phyloP scores from a whole-genome alignment of 2,113 vertebrate genomes.

The Halichoerus grypus region DNA sequence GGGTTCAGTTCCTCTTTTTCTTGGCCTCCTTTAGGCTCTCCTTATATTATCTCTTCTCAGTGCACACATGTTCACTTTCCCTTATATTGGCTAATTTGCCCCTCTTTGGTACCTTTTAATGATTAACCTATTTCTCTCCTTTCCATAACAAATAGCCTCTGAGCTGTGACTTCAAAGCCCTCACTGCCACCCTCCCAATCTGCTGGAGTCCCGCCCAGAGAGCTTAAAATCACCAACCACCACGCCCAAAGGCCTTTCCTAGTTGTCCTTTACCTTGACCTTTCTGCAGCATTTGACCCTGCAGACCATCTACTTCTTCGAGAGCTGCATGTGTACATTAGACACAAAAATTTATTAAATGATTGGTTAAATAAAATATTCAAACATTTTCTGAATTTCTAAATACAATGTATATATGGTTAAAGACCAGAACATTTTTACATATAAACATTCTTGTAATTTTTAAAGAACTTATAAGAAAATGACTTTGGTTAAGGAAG shows the following conservation, averaged over 20 bases:
- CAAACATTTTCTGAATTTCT: background rate
- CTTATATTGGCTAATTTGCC: background rate
- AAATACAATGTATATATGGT: background rate
- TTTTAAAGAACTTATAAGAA: slow-evolving; percentile 46
- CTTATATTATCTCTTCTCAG: background rate
- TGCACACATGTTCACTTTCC: background rate
- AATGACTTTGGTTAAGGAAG: slow-evolving; percentile 24
- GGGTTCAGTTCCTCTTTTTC: background rate
- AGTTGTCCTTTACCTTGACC: background rate
- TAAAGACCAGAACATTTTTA: background rate
- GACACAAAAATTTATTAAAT: background rate
- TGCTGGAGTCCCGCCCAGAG: background rate
- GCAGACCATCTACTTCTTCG: background rate
- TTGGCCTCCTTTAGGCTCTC: background rate
- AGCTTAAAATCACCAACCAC: background rate
- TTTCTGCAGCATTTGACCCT: background rate
- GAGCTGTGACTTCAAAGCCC: background rate
- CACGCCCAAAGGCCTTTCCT: background rate
- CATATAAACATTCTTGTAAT: background rate
- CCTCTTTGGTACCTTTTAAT: background rate
- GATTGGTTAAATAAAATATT: background rate
- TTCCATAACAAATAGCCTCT: background rate
- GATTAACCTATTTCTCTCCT: background rate
- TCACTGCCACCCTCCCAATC: too few relatives aligned
- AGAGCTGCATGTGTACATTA: background rate